These are phyloP conservation scores for Sebastes umbrosus DNA, from an alignment of 2,797 vertebrate genomes.

Conservation along the genomic window DNA sequence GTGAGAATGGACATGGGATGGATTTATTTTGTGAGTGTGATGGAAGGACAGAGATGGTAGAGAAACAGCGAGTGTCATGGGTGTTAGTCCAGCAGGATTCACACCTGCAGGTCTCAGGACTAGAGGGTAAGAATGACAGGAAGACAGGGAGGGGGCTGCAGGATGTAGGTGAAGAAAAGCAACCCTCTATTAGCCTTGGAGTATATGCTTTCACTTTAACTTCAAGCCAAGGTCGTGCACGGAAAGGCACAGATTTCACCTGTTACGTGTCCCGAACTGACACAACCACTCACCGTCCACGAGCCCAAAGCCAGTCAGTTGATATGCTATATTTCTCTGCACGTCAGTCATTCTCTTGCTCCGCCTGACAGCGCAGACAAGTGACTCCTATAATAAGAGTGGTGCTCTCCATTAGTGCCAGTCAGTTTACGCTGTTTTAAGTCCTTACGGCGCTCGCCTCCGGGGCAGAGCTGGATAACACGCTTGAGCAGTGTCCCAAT, in stretches of 20 bases:
- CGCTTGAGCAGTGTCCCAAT: constrained; percentile 71
- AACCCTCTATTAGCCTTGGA: not conserved
- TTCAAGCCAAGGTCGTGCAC: constrained; percentile 18
- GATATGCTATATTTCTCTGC: not conserved
- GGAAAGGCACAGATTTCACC: not conserved
- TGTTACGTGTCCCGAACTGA: constrained; percentile 3
- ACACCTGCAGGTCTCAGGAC: constrained; percentile 24
- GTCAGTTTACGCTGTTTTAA: constrained; percentile 63
- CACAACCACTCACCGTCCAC: constrained; percentile 3
- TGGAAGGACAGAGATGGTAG: not conserved
- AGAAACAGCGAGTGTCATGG: not conserved
- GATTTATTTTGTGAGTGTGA: constrained; percentile 9
- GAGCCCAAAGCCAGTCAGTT: constrained; percentile 6
- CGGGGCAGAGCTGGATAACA: constrained; percentile 55
- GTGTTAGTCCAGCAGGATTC: constrained; percentile 27
- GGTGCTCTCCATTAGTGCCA: constrained; percentile 63
- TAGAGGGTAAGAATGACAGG: constrained; percentile 1
- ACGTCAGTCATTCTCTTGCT: constrained; percentile 35
- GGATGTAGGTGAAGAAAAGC: not conserved
- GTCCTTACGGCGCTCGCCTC: constrained; percentile 43
- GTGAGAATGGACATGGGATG: constrained; percentile 39
- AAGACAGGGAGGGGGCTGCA: not conserved
- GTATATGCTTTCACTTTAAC: constrained; percentile 1
- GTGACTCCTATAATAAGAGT: constrained; percentile 58
- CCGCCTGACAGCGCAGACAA: constrained; percentile 35